Evolutionary conservation across 2,113 vertebrate genomes (phyloP).

Genomic region (Cheirogaleus medius): DNA sequence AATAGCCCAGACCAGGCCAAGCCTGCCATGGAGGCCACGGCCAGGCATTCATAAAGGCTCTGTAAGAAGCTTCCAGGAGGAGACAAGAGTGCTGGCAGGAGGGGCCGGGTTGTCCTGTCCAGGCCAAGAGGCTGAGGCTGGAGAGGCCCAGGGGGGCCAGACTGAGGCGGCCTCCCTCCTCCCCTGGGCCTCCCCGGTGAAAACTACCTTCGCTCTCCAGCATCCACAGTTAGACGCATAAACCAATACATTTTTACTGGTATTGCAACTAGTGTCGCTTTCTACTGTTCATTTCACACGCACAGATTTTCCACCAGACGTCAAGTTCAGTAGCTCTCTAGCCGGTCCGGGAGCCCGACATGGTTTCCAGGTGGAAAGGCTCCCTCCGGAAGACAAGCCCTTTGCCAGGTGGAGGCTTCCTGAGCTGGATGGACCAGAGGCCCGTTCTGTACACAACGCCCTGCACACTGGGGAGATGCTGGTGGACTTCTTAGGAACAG

Average conservation of each 20-base stretch:
- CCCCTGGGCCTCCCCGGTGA: not conserved
- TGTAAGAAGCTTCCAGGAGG: not conserved
- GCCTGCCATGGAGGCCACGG: not conserved
- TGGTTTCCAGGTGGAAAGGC: not conserved
- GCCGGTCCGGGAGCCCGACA: not conserved
- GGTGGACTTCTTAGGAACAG: not conserved
- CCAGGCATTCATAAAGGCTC: not conserved
- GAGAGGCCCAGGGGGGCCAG: not conserved
- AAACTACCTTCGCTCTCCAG: not conserved
- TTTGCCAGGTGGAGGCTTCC: not conserved
- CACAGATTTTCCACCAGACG: not conserved
- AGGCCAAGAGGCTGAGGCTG: not conserved
- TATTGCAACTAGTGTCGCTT: not conserved
- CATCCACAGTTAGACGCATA: not conserved
- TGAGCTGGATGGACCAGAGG: fast-evolving
- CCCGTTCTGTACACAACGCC: fast-evolving
- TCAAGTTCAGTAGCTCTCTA: not conserved
- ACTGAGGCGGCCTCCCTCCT: not conserved
- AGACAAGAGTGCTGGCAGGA: not conserved
- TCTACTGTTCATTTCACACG: not conserved
- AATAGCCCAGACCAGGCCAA: not conserved
- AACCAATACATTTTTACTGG: not conserved
- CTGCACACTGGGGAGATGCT: not conserved
- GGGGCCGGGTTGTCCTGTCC: not conserved
- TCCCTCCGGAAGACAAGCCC: not conserved